These are phyloP conservation scores for Medauroidea extradentata DNA, from an alignment of 1,140 invertebrate species.

Conservation along the genomic window DNA sequence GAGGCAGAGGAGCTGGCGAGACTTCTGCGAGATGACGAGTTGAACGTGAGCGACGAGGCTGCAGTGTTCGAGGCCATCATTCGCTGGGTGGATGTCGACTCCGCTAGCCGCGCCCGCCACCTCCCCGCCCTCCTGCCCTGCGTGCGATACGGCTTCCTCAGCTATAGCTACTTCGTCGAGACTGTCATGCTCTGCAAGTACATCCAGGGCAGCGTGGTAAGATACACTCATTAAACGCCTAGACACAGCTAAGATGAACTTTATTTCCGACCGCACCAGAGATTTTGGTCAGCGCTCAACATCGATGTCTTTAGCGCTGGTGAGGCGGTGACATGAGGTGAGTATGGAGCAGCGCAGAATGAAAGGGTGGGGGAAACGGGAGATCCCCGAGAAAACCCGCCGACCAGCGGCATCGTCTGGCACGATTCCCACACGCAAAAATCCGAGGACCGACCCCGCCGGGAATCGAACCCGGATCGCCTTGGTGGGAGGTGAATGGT, in stretches of 20 bases:
- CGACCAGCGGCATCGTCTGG: too few species aligned
- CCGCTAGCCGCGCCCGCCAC: slow-evolving; percentile 45
- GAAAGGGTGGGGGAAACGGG: too few species aligned
- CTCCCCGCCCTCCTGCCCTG: slow-evolving; percentile 57
- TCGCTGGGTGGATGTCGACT: slow-evolving; percentile 55
- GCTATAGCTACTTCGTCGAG: slow-evolving; percentile 56
- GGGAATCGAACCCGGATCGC: too few species aligned
- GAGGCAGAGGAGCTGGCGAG: slow-evolving; percentile 50
- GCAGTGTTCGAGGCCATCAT: slow-evolving; percentile 61
- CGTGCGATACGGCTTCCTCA: slow-evolving; percentile 62
- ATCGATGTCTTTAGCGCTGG: too few species aligned
- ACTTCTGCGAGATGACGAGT: slow-evolving; percentile 56
- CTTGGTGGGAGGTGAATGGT: too few species aligned
- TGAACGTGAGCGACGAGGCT: slow-evolving; percentile 67
- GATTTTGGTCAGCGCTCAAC: too few species aligned
- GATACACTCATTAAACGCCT: background rate
- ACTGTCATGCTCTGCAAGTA: slow-evolving; percentile 46
- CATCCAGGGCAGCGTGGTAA: background rate
- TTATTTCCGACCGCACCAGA: background rate
- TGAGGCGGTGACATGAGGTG: too few species aligned
- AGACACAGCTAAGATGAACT: background rate
- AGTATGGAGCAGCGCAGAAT: too few species aligned
- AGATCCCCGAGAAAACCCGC: too few species aligned
- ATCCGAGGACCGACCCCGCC: too few species aligned
- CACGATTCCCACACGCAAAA: too few species aligned